A percentile compares a stretch with the other conserved stretches of the same genome.
These are phyloP conservation scores for Pinctada fucata DNA, from an alignment of 2,888 invertebrate genomes.

Conservation along the genomic window DNA sequence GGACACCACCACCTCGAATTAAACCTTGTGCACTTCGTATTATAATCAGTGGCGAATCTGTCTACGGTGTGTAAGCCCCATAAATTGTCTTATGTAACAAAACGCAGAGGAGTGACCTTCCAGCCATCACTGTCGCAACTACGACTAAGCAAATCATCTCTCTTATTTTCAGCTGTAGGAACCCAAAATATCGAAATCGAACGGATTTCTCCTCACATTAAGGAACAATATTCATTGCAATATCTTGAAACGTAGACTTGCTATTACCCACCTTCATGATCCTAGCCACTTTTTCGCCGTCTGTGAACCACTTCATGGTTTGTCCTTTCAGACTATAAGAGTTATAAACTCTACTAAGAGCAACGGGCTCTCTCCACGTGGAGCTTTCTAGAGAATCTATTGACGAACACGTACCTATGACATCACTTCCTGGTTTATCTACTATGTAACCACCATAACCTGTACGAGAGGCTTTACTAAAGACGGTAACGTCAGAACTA, in stretches of 20 bases:
- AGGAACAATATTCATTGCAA: conserved; percentile 13
- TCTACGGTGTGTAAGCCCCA: conserved; percentile 40
- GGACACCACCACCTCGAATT: conserved; percentile 33
- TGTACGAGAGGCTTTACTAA: background rate
- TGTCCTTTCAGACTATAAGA: background rate
- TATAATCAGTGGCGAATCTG: conserved; percentile 31
- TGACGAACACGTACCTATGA: conserved; percentile 20
- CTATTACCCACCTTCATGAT: conserved; percentile 24
- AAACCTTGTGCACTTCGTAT: conserved; percentile 33
- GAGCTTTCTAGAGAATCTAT: conserved; percentile 7
- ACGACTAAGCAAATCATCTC: conserved; percentile 30
- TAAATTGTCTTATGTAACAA: conserved; percentile 27
- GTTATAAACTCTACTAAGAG: background rate
- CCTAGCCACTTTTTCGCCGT: conserved; percentile 20
- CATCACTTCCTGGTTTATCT: background rate
- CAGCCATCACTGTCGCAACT: conserved; percentile 35
- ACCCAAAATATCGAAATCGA: conserved; percentile 22
- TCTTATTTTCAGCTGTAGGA: too few relatives aligned
- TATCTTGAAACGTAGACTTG: conserved; percentile 18
- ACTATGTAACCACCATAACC: background rate
- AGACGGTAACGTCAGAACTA: background rate
- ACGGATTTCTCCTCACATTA: background rate
- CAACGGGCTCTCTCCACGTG: conserved; percentile 17
- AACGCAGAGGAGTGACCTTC: conserved; percentile 17
- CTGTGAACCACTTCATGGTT: conserved; percentile 16